Evolutionary conservation across 2,797 vertebrate species (phyloP).

Genomic region (Sebastiscus tertius): DNA sequence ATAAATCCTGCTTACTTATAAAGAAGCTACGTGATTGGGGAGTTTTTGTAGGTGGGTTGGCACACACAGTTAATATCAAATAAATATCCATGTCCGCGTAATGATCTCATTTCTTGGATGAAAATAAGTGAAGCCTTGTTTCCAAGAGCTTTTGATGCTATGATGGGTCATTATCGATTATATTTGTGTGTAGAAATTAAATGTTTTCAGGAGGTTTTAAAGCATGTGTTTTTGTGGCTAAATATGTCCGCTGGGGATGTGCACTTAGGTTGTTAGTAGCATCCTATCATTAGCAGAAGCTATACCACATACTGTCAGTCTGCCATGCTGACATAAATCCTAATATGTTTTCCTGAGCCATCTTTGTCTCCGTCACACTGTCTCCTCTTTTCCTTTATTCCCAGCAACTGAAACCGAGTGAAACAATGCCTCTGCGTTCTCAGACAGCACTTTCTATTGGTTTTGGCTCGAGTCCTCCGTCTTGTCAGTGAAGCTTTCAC

Average conservation of each 20-base stretch:
- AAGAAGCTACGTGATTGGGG: neutral
- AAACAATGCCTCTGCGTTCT: constrained; percentile 45
- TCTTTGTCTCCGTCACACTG: constrained; percentile 43
- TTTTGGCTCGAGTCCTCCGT: constrained; percentile 51
- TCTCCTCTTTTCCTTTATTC: constrained; percentile 63
- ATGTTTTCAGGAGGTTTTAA: neutral
- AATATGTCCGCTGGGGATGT: neutral
- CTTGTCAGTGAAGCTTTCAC: constrained; percentile 55
- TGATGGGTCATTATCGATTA: neutral
- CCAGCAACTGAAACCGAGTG: constrained; percentile 36
- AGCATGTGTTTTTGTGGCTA: neutral
- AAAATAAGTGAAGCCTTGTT: neutral
- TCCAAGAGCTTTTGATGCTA: neutral
- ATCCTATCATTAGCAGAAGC: constrained; percentile 12
- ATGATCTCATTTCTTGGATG: neutral
- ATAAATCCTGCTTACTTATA: neutral
- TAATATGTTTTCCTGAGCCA: constrained; percentile 42
- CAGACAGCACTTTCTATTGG: constrained; percentile 42
- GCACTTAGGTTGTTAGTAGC: neutral
- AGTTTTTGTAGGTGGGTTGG: neutral
- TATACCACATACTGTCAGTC: neutral
- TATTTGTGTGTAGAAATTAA: neutral
- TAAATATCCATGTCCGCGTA: neutral
- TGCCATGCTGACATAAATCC: constrained; percentile 37
- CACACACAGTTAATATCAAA: neutral